phyloP scores from a whole-genome alignment of 2,797 vertebrate species.

The Bradypus variegatus region DNA sequence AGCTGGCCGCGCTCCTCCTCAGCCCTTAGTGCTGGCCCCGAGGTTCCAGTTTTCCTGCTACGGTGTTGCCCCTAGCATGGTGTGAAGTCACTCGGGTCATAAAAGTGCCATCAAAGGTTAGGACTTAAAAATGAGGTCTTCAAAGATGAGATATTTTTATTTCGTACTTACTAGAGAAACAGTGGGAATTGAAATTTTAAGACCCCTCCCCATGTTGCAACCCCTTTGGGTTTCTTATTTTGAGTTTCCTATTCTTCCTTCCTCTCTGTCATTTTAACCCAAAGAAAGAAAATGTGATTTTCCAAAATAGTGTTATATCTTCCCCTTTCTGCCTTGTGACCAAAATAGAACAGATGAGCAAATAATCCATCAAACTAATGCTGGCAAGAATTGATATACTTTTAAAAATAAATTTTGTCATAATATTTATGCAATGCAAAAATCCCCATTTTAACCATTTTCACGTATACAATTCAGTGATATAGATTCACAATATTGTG shows the following conservation, averaged over 20 bases:
- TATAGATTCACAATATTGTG: too few relatives aligned
- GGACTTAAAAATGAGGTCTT: background rate
- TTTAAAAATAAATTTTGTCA: too few relatives aligned
- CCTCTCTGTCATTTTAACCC: background rate
- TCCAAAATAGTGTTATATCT: background rate
- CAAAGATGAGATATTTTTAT: background rate
- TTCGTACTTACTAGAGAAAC: background rate
- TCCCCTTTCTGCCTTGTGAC: background rate
- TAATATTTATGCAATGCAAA: too few relatives aligned
- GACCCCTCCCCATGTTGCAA: background rate
- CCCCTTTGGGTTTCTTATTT: background rate
- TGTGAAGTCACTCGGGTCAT: background rate
- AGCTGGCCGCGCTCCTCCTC: fast-evolving
- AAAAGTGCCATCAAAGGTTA: background rate
- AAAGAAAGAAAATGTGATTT: background rate
- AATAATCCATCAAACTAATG: background rate
- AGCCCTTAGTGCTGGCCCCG: fast-evolving
- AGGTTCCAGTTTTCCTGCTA: fast-evolving
- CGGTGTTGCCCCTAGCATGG: background rate
- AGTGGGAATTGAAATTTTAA: background rate
- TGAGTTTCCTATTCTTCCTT: background rate
- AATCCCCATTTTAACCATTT: too few relatives aligned
- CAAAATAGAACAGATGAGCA: background rate
- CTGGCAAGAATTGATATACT: background rate
- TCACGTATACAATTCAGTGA: too few relatives aligned